Evolutionary conservation across 2,888 invertebrate genomes (phyloP).

Genomic region (Hypsopygia costalis): DNA sequence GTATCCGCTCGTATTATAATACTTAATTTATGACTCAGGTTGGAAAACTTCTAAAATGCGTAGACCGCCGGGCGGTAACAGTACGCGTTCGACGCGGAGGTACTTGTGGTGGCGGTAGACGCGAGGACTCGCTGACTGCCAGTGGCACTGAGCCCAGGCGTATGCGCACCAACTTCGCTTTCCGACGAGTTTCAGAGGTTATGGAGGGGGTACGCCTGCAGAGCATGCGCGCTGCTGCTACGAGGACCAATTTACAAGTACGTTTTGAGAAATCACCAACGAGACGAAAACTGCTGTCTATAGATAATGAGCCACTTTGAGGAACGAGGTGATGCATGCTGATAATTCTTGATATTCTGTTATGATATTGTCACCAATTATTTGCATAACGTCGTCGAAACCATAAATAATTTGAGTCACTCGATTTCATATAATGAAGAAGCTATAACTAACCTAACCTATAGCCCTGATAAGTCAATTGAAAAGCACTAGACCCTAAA

Average conservation of each 20-base stretch:
- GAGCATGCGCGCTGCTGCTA: constrained; percentile 58
- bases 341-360: no score
- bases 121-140: constrained; percentile 27
- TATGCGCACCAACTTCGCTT: constrained; percentile 67
- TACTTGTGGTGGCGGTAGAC: constrained; percentile 26
- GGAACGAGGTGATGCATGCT: no score
- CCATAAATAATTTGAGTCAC: no score
- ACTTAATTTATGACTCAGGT: no score
- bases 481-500: no score
- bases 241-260: constrained; percentile 54
- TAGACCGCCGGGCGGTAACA: constrained; percentile 68
- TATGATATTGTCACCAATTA: constrained; percentile 2
- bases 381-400: no score
- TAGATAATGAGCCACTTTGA: no score
- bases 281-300: no score
- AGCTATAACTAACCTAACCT: no score
- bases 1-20: no score
- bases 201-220: constrained; percentile 74
- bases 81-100: constrained; percentile 68
- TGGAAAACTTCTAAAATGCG: constrained; percentile 59
- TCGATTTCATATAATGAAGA: no score
- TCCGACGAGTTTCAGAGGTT: constrained; percentile 72
- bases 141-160: constrained; percentile 31
- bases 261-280: constrained; percentile 1
- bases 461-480: no score